phyloP scores from a whole-genome alignment of 1,140 invertebrate species.

The Leucophenga varia region DNA sequence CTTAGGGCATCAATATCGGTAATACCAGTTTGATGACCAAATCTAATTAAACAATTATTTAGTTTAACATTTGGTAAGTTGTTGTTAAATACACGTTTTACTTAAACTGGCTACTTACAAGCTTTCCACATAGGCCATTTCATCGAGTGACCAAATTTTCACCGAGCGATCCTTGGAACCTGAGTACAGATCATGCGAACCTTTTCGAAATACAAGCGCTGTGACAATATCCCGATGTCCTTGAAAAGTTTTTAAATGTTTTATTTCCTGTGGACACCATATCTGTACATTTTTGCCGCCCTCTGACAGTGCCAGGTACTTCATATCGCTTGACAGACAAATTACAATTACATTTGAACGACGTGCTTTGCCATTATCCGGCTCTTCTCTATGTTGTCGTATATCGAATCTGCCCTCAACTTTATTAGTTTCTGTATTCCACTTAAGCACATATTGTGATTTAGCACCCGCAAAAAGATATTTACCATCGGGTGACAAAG shows the following conservation, averaged over 20 bases:
- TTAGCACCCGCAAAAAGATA: constrained; percentile 84
- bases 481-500: constrained; percentile 72
- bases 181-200: constrained; percentile 88
- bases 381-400: constrained; percentile 59
- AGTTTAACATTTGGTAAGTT: not conserved
- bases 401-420: constrained; percentile 40
- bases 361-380: constrained; percentile 58
- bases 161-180: constrained; percentile 81
- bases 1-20: constrained; percentile 85
- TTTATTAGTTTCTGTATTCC: constrained; percentile 60
- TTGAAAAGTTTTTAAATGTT: constrained; percentile 78
- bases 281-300: constrained; percentile 76
- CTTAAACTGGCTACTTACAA: constrained; percentile 68
- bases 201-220: constrained; percentile 82
- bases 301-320: constrained; percentile 83
- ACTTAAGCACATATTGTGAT: constrained; percentile 86
- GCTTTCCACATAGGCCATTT: constrained; percentile 94
- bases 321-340: constrained; percentile 80
- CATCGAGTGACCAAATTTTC: constrained; percentile 92
- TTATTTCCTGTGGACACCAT: constrained; percentile 77
- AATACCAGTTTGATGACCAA: constrained; percentile 88
- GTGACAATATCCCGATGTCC: constrained; percentile 76
- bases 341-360: constrained; percentile 65
- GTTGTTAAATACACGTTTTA: not conserved
- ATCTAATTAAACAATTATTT: constrained; percentile 57